phyloP scores from a whole-genome alignment of 2,888 invertebrate species.

The Drosophila longiperda region DNA sequence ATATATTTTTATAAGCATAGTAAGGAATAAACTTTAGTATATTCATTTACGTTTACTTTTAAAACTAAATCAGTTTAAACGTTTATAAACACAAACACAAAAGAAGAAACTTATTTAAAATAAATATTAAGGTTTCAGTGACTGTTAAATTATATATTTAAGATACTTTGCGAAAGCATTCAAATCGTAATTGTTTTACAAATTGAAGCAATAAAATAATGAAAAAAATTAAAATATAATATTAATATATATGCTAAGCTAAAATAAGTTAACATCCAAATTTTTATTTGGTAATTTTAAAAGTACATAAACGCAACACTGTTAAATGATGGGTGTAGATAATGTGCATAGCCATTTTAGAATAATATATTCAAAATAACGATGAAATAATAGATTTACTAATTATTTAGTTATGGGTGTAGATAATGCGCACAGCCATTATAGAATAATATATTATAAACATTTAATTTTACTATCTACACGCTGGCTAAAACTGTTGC shows the following conservation, averaged over 20 bases:
- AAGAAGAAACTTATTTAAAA: neutral
- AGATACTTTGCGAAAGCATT: neutral
- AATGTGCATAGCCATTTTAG: slow-evolving; percentile 16
- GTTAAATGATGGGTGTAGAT: neutral
- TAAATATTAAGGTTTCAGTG: neutral
- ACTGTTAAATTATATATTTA: neutral
- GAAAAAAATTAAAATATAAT: neutral
- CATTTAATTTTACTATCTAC: slow-evolving; percentile 35
- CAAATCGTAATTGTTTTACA: neutral
- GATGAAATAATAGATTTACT: no score
- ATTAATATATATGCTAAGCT: neutral
- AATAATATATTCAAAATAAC: neutral
- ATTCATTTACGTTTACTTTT: neutral
- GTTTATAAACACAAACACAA: neutral
- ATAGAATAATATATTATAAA: slow-evolving; percentile 16
- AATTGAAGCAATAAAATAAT: neutral
- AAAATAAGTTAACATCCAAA: neutral
- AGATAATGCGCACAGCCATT: no score
- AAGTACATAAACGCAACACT: neutral
- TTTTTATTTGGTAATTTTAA: neutral
- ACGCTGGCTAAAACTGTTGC: slow-evolving; percentile 10
- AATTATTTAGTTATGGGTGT: no score
- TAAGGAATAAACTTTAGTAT: neutral
- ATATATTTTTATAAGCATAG: neutral
- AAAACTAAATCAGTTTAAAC: neutral